Percentiles rank a stretch among this genome's conserved stretches.
Conservation (phyloP, 1,140 invertebrate genomes). For the Ceratoteleas bidentatus region DNA sequence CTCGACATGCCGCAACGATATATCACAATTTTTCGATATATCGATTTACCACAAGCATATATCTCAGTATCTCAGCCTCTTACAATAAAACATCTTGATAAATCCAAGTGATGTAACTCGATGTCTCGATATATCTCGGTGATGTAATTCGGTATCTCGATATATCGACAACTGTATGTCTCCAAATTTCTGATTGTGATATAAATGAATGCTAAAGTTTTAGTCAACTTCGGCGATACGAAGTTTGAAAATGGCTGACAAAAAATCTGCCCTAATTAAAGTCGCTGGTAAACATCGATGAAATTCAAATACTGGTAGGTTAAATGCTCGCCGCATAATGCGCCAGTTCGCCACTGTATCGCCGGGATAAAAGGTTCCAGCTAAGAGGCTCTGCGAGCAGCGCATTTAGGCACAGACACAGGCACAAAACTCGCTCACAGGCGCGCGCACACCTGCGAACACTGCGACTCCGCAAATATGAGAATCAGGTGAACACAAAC, state of each 20-base stretch:
- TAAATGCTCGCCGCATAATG: slow-evolving; percentile 35
- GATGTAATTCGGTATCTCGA: too few relatives aligned
- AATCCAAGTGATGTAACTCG: too few relatives aligned
- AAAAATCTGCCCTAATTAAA: slow-evolving; percentile 54
- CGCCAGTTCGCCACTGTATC: slow-evolving; percentile 21
- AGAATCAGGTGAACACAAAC: slow-evolving; percentile 49
- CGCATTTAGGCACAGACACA: slow-evolving; percentile 32
- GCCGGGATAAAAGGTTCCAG: slow-evolving; percentile 55
- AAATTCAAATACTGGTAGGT: slow-evolving; percentile 54
- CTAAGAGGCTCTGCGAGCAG: slow-evolving; percentile 39
- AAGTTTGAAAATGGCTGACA: slow-evolving; percentile 17
- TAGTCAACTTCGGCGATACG: slow-evolving; percentile 6
- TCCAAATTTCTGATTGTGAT: too few relatives aligned
- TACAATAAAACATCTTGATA: too few relatives aligned
- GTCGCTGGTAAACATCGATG: slow-evolving; percentile 55
- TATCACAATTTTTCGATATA: too few relatives aligned
- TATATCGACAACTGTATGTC: too few relatives aligned
- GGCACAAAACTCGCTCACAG: neutral
- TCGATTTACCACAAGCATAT: too few relatives aligned
- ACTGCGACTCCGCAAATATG: slow-evolving; percentile 45
- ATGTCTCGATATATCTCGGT: too few relatives aligned
- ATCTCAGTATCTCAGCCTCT: too few relatives aligned
- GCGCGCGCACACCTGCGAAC: slow-evolving; percentile 1
- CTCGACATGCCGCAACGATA: too few relatives aligned
- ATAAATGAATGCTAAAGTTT: too few relatives aligned